Conservation (phyloP, 2,797 vertebrate species). For the Nannoperca australis region DNA sequence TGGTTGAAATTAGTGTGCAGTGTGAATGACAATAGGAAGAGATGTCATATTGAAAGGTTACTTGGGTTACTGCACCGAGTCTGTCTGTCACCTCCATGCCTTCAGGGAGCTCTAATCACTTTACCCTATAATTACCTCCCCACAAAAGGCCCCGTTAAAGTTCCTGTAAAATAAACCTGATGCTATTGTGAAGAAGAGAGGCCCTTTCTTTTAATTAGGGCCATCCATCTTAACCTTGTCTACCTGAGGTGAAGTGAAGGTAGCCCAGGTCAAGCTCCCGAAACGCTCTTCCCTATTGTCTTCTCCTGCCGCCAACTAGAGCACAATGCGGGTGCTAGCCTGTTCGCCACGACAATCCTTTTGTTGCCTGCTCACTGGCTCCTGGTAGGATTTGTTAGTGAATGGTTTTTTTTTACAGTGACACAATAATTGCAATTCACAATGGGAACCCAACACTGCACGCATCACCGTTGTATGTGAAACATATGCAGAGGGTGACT, state of each 20-base stretch:
- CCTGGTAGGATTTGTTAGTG: conserved; percentile 86
- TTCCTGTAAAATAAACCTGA: conserved; percentile 90
- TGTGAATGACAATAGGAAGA: conserved; percentile 83
- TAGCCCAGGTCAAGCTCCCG: conserved; percentile 84
- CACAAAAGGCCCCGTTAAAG: conserved; percentile 88
- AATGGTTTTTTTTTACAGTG: conserved; percentile 83
- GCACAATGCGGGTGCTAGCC: conserved; percentile 76
- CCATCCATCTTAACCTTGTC: conserved; percentile 91
- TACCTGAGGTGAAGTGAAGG: conserved; percentile 87
- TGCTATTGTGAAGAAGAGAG: conserved; percentile 85
- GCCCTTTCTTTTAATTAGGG: conserved; percentile 88
- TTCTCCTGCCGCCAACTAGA: conserved; percentile 57
- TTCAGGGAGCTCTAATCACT: conserved; percentile 88
- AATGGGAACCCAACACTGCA: conserved; percentile 87
- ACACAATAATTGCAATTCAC: conserved; percentile 86
- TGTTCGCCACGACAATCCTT: conserved; percentile 68
- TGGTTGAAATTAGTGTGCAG: conserved; percentile 82
- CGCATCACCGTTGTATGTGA: conserved; percentile 81
- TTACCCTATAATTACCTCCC: conserved; percentile 88
- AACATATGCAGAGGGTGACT: conserved; percentile 81
- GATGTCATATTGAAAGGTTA: conserved; percentile 88
- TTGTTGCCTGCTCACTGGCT: conserved; percentile 82
- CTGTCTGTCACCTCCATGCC: conserved; percentile 89
- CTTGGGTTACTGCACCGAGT: conserved; percentile 87
- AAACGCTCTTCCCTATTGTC: conserved; percentile 79